These are phyloP conservation scores for Apotomis capreana DNA, from an alignment of 2,888 invertebrate genomes.

Conservation along the genomic window DNA sequence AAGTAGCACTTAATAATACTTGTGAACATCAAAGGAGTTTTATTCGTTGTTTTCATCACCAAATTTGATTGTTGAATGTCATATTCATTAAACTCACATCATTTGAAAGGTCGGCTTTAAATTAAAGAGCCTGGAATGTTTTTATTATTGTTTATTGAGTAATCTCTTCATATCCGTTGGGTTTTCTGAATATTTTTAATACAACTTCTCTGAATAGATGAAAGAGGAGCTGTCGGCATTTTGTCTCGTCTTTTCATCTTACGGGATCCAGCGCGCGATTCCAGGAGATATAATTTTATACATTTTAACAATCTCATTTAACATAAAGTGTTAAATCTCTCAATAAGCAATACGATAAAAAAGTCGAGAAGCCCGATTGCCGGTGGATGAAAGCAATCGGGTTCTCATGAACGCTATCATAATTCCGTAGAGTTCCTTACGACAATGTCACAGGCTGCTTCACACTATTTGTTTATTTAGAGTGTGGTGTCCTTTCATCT, in stretches of 20 bases:
- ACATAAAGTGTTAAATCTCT: constrained; percentile 36
- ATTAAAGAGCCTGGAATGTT: constrained; percentile 23
- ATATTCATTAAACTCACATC: not conserved
- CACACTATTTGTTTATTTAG: constrained; percentile 80
- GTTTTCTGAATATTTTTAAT: constrained; percentile 24
- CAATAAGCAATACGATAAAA: constrained; percentile 30
- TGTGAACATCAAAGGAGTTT: constrained; percentile 31
- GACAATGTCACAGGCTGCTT: constrained; percentile 66
- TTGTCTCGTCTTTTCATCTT: constrained; percentile 30
- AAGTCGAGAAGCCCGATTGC: constrained; percentile 24
- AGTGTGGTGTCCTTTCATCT: constrained; percentile 80
- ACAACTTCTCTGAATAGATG: constrained; percentile 24
- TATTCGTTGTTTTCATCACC: constrained; percentile 28
- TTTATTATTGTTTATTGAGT: constrained; percentile 35
- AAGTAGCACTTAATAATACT: not conserved
- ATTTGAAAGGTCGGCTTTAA: not conserved
- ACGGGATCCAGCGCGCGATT: constrained; percentile 11
- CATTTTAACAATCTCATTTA: constrained; percentile 31
- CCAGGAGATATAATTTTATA: constrained; percentile 26
- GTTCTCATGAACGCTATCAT: constrained; percentile 71
- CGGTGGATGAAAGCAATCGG: constrained; percentile 57
- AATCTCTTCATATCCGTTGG: constrained; percentile 24
- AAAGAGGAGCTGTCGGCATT: constrained; percentile 18
- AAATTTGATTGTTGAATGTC: constrained; percentile 19
- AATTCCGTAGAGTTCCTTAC: constrained; percentile 69